Conservation (phyloP, 2,888 invertebrate genomes). For the Ceramica pisi region DNA sequence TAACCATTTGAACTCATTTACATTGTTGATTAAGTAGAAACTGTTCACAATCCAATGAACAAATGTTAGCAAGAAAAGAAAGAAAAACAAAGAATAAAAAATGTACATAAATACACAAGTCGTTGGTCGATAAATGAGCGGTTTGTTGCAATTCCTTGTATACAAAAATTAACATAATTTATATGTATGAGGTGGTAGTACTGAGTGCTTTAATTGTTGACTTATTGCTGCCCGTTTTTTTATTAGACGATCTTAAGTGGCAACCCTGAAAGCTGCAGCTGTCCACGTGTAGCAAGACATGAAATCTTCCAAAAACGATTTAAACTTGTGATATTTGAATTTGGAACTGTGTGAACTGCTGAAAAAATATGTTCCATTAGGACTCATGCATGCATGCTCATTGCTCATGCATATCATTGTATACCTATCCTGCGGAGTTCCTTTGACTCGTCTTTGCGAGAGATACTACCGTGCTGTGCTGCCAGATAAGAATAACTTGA, state of each 20-base stretch:
- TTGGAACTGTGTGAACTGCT: too few relatives aligned
- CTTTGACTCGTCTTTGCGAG: not conserved
- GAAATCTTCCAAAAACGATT: not conserved
- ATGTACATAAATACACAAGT: constrained; percentile 43
- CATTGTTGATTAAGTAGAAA: constrained; percentile 77
- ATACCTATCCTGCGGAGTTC: too few relatives aligned
- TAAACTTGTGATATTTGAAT: too few relatives aligned
- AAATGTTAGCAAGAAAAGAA: constrained; percentile 50
- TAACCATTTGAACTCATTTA: constrained; percentile 69
- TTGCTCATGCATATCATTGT: too few relatives aligned
- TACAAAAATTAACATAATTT: constrained; percentile 62
- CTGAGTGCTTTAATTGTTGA: constrained; percentile 33
- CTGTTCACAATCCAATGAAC: constrained; percentile 65
- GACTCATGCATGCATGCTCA: too few relatives aligned
- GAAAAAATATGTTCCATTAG: too few relatives aligned
- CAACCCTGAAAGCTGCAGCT: constrained; percentile 28
- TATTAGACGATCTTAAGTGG: not conserved
- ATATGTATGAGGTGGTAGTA: constrained; percentile 19
- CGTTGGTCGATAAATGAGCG: constrained; percentile 58
- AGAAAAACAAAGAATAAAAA: constrained; percentile 53
- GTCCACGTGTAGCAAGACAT: not conserved
- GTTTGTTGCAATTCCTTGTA: constrained; percentile 59
- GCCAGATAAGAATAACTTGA: not conserved
- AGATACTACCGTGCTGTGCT: not conserved
- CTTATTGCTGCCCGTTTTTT: constrained; percentile 6